These are phyloP conservation scores for Macrotrachela quadricornifera DNA, from an alignment of 1,140 invertebrate species.

Conservation along the genomic window DNA sequence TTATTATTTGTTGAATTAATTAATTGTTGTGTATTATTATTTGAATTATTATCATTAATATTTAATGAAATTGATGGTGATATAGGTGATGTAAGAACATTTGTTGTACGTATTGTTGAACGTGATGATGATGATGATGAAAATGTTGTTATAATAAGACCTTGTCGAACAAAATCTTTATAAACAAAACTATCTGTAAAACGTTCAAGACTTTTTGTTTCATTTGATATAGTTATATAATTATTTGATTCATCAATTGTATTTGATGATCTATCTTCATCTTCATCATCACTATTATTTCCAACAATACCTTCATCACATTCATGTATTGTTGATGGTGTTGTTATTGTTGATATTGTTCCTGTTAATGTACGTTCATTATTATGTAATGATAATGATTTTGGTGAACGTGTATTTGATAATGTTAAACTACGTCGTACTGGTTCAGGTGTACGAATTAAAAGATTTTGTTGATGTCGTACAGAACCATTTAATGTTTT, in stretches of 20 bases:
- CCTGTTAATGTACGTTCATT: too few species aligned
- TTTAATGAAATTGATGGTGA: not conserved
- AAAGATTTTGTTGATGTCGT: too few species aligned
- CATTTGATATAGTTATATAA: not conserved
- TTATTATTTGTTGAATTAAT: not conserved
- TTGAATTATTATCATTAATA: too few species aligned
- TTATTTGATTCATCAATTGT: not conserved
- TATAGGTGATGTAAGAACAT: not conserved
- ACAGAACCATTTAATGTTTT: too few species aligned
- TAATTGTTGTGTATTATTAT: not conserved
- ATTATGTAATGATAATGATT: too few species aligned
- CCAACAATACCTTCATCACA: too few species aligned
- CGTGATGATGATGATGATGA: not conserved
- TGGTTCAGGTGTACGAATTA: too few species aligned
- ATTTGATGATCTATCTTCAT: not conserved
- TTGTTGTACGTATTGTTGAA: not conserved
- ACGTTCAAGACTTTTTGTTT: not conserved
- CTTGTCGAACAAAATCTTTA: conserved; percentile 3
- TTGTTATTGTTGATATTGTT: too few species aligned
- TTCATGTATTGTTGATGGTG: too few species aligned
- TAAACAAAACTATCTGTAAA: not conserved
- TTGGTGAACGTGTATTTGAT: too few species aligned
- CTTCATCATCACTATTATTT: not conserved
- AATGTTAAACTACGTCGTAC: too few species aligned
- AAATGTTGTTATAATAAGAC: not conserved